Percentiles rank a stretch among this genome's conserved stretches.
Evolutionary conservation across 2,888 invertebrate genomes (phyloP).

Genomic region (Margaritifera margaritifera): DNA sequence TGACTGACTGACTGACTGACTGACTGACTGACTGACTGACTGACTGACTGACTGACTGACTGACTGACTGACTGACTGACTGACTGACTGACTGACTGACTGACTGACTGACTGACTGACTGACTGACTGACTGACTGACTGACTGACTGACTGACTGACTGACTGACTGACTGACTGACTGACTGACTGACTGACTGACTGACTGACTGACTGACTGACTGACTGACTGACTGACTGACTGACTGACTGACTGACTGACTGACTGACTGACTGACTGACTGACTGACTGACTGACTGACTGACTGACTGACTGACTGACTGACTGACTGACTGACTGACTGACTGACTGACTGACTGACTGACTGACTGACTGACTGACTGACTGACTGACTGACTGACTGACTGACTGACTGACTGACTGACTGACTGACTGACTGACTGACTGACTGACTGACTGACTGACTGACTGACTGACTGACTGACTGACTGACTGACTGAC

Average conservation of each 20-base stretch:
- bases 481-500: conserved; percentile 17
- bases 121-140: conserved; percentile 32
- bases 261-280: conserved; percentile 14
- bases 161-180: conserved; percentile 31
- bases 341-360: conserved; percentile 14
- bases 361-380: conserved; percentile 14
- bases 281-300: conserved; percentile 14
- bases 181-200: conserved; percentile 14
- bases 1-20: conserved; percentile 25
- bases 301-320: conserved; percentile 16
- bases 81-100: conserved; percentile 35
- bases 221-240: conserved; percentile 16
- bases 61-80: conserved; percentile 46
- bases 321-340: conserved; percentile 17
- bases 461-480: conserved; percentile 16
- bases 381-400: conserved; percentile 16
- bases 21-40: conserved; percentile 28
- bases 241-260: conserved; percentile 17
- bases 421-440: conserved; percentile 14
- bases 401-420: conserved; percentile 17
- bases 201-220: conserved; percentile 14
- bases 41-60: conserved; percentile 37
- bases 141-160: conserved; percentile 31
- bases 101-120: conserved; percentile 30
- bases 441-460: conserved; percentile 14